These are phyloP conservation scores for Alaudala cheleensis DNA, from an alignment of 2,113 vertebrate species.

Conservation along the genomic window DNA sequence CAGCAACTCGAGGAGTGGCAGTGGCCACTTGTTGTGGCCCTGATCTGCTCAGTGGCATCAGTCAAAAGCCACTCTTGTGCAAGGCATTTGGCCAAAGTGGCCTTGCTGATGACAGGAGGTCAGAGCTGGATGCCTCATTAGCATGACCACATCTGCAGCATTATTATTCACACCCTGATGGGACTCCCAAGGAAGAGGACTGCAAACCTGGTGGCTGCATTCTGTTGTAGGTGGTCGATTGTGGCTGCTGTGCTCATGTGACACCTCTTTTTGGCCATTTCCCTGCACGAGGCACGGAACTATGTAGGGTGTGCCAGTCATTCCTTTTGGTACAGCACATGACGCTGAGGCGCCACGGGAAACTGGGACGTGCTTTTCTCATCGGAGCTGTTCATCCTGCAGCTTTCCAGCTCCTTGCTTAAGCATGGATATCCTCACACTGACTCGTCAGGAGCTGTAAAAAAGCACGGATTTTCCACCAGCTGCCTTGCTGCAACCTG, in stretches of 20 bases:
- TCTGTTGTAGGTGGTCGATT: neutral
- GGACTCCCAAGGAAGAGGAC: neutral
- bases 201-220: neutral
- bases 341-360: neutral
- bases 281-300: neutral
- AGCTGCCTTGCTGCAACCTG: neutral
- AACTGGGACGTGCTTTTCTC: neutral
- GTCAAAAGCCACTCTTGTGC: neutral
- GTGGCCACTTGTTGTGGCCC: neutral
- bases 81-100: neutral
- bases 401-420: constrained; percentile 8
- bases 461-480: neutral
- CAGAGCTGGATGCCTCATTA: neutral
- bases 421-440: neutral
- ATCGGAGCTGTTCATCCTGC: neutral
- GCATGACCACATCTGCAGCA: neutral
- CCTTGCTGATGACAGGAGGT: neutral
- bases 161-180: neutral
- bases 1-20: neutral
- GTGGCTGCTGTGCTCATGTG: neutral
- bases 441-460: neutral
- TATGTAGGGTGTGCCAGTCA: neutral
- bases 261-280: neutral
- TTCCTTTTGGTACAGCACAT: neutral
- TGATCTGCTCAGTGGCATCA: neutral